A percentile compares a stretch with the other conserved stretches of the same genome.
Conservation (phyloP, 2,888 invertebrate genomes). For the Drosophila subsilvestris region DNA sequence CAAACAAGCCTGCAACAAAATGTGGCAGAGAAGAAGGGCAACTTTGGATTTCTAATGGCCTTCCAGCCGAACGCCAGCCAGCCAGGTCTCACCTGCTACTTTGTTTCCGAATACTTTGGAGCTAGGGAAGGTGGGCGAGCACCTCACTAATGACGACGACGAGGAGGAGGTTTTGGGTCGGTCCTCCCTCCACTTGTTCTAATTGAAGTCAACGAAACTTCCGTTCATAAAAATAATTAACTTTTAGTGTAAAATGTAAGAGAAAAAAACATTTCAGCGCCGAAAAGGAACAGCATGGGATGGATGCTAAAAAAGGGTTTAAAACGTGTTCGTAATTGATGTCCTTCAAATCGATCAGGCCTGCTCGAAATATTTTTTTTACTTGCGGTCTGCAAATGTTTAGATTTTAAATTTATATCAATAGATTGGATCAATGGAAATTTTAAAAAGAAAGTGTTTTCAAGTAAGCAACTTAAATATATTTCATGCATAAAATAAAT, state of each 20-base stretch:
- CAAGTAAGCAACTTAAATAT: no score
- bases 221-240: slow-evolving; percentile 74
- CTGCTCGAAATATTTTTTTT: no score
- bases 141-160: slow-evolving; percentile 18
- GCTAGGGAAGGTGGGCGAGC: neutral
- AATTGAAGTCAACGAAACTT: slow-evolving; percentile 75
- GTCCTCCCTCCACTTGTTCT: slow-evolving; percentile 59
- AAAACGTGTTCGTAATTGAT: neutral
- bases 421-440: no score
- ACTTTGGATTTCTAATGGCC: slow-evolving; percentile 13
- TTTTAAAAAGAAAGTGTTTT: no score
- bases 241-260: slow-evolving; percentile 57
- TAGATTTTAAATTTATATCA: no score
- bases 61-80: slow-evolving; percentile 8
- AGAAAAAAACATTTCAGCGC: slow-evolving; percentile 9
- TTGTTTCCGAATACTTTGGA: neutral
- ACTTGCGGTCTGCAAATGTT: no score
- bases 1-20: neutral
- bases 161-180: neutral
- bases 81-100: slow-evolving; percentile 13
- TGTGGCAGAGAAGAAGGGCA: neutral
- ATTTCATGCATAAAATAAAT: no score
- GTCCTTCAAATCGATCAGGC: neutral
- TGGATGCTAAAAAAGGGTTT: no score
- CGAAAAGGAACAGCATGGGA: no score